phyloP scores from a whole-genome alignment of 2,797 vertebrate species.

The Xyrichtys novacula region DNA sequence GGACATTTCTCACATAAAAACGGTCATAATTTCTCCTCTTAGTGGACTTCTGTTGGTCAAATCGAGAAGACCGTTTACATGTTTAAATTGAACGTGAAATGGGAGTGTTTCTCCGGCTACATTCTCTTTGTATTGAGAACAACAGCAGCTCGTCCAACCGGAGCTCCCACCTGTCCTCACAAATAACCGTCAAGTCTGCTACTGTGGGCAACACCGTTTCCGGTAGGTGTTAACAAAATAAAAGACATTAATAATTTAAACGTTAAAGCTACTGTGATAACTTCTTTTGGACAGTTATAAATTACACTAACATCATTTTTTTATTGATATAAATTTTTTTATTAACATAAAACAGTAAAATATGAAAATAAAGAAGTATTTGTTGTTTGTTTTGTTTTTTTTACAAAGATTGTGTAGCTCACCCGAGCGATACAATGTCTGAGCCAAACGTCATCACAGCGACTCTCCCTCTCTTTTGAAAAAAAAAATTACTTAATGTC shows the following conservation, averaged over 20 bases:
- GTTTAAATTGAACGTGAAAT: accelerated
- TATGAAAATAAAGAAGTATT: too few relatives aligned
- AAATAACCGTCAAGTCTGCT: not conserved
- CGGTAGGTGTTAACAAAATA: constrained; percentile 30
- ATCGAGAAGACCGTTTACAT: accelerated
- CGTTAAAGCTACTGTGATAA: too few relatives aligned
- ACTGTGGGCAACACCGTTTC: not conserved
- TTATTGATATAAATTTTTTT: too few relatives aligned
- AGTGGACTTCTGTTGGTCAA: not conserved
- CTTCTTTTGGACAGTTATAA: too few relatives aligned
- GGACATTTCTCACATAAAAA: constrained; percentile 28
- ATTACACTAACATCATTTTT: too few relatives aligned
- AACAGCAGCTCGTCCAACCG: constrained; percentile 63
- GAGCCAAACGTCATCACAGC: too few relatives aligned
- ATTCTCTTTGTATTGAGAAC: constrained; percentile 44
- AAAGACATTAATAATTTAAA: constrained; percentile 7
- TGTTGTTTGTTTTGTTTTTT: too few relatives aligned
- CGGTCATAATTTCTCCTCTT: not conserved
- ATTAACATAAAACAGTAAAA: too few relatives aligned
- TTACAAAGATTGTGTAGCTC: too few relatives aligned
- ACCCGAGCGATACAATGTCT: too few relatives aligned
- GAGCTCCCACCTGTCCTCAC: constrained; percentile 69
- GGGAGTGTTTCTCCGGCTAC: not conserved
- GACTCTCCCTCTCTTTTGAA: too few relatives aligned
- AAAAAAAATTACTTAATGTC: too few relatives aligned